Percentiles rank a stretch among this genome's conserved stretches.
Conservation (phyloP, 2,113 vertebrate species). For the Phocoena phocoena region DNA sequence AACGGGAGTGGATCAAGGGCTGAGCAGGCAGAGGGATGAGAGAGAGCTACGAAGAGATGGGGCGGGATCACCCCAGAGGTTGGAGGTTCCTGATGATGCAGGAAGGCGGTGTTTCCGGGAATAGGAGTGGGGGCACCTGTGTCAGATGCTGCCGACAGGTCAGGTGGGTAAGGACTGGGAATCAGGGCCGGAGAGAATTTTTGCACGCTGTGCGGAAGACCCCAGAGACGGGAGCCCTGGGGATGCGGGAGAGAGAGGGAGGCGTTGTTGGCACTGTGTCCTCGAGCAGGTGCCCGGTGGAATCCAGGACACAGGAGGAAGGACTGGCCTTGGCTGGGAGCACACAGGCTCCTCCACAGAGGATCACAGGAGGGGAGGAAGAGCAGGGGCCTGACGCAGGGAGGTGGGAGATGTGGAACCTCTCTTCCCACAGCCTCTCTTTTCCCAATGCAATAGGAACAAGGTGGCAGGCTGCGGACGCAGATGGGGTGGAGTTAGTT, state of each 20-base stretch:
- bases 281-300: neutral
- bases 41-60: too few species aligned
- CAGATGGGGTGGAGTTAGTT: neutral
- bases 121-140: too few species aligned
- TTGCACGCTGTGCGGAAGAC: neutral
- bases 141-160: neutral
- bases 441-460: neutral
- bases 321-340: neutral
- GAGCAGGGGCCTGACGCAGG: neutral
- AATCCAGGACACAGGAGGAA: neutral
- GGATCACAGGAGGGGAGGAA: neutral
- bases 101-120: too few species aligned
- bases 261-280: neutral
- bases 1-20: too few species aligned
- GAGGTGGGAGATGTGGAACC: neutral
- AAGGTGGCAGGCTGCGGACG: neutral
- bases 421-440: neutral
- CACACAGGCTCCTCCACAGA: neutral
- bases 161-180: neutral
- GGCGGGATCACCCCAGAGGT: too few species aligned
- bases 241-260: neutral
- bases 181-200: neutral
- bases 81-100: too few species aligned
- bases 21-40: too few species aligned
- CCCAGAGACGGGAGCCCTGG: neutral